Evolutionary conservation across 2,113 vertebrate genomes (phyloP).

Genomic region (Mobula hypostoma): DNA sequence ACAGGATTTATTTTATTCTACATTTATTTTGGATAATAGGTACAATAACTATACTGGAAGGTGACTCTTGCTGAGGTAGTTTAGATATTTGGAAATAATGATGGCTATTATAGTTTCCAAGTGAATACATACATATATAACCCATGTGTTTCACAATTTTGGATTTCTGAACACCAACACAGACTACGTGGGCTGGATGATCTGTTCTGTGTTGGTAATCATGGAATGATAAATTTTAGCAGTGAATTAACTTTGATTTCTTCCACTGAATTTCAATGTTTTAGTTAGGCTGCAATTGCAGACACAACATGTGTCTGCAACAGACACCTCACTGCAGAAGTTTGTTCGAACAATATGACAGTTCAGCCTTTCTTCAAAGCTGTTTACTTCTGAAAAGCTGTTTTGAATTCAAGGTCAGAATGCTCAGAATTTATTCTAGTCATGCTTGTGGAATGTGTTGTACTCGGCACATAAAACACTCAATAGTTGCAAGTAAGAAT

Average conservation of each 20-base stretch:
- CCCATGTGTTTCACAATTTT: background rate
- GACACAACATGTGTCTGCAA: background rate
- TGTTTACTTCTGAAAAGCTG: background rate
- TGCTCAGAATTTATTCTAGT: background rate
- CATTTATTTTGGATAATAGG: background rate
- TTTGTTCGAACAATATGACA: background rate
- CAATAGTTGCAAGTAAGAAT: background rate
- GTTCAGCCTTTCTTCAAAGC: background rate
- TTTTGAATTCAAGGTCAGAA: slow-evolving; percentile 18
- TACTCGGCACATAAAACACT: background rate
- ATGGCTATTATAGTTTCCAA: background rate
- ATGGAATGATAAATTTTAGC: background rate
- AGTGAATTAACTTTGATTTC: background rate
- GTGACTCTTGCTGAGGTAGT: background rate
- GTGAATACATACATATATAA: background rate
- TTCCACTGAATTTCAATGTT: background rate
- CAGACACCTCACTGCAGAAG: background rate
- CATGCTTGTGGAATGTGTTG: background rate
- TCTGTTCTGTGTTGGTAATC: background rate
- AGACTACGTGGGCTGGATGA: background rate
- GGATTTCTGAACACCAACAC: background rate
- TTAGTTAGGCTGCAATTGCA: background rate
- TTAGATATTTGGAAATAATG: background rate
- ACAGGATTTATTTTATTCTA: background rate
- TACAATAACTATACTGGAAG: background rate